Conservation (phyloP, 2,797 vertebrate genomes). For the Masticophis lateralis region DNA sequence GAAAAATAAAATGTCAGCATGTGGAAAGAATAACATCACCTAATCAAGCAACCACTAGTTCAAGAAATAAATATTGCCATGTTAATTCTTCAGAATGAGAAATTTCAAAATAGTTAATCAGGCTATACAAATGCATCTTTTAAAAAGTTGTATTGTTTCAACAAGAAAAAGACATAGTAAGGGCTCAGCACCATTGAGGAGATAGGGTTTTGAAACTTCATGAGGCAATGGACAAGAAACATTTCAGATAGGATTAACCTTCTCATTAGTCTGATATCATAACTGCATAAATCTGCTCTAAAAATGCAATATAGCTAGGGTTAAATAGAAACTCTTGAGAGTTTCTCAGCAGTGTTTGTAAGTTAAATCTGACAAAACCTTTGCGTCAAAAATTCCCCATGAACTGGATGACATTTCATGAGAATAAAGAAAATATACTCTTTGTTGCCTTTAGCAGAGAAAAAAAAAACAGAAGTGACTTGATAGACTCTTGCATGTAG, state of each 20-base stretch:
- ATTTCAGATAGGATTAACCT: neutral
- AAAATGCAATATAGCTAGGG: neutral
- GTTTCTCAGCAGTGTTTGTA: neutral
- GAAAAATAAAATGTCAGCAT: neutral
- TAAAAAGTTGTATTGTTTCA: neutral
- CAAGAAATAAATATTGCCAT: neutral
- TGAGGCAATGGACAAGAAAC: neutral
- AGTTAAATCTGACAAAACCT: neutral
- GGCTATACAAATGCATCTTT: neutral
- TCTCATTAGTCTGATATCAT: neutral
- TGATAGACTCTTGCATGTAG: neutral
- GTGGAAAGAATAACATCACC: neutral
- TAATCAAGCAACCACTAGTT: neutral
- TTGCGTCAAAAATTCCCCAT: neutral
- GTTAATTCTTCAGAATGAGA: neutral
- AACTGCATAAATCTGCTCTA: neutral
- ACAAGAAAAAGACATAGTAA: neutral
- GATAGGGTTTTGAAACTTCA: neutral
- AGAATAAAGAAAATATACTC: neutral
- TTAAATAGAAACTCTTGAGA: neutral
- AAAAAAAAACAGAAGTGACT: neutral
- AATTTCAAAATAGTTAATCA: neutral
- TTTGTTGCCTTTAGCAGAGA: neutral
- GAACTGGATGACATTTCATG: neutral
- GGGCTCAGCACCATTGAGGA: neutral